Evolutionary conservation across 2,888 invertebrate species (phyloP), one percentile per base, ranked within the genome.

Genomic region (Melinaea marsaeus): DNA sequence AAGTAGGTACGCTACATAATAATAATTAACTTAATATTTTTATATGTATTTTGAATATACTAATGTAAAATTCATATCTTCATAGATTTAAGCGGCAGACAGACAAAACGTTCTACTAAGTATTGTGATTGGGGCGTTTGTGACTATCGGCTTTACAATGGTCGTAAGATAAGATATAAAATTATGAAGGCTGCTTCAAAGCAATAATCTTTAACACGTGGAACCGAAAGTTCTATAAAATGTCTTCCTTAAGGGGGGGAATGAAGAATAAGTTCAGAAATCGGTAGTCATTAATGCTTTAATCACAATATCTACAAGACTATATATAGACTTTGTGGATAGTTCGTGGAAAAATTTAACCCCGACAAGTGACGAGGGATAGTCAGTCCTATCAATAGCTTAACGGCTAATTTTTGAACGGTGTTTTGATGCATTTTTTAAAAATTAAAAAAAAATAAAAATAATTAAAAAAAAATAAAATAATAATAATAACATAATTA

Each of bases 371-470:
- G 86, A 82, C 85, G 83, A 84, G 83, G 83, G 84, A 86, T 79
- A 79, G 79, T 79, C 86, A 82, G 79, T 85, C 80, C 81, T 84
- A 85, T 85, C 87, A 87, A 83, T 87, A 88, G 81, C 86, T 83
- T 86, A 79, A 88, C 83, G 84, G 88, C 85, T 88, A 89, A 84
- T 90, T 90, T 90, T 90, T 88, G 88, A 87, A 86, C 71, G 87
- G 86, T 87, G 86, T 90, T 90, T 90, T 90, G 88, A 88, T 81
- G 86, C 88, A 88, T 89, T 90, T 90, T 84, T 87, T 86, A 86
- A 83, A 77, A 74, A 76, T 75, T 76, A 73, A 70, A 71, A 75
- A 78, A 79, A 79, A 76, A 74, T 76, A 78, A 75, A 75, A 78
- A 81, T 77, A 77, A 78, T 9, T 78, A 80, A n/a, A n/a, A n/a